These are phyloP conservation scores for Seriola aureovittata DNA, from an alignment of 2,113 vertebrate species.

Conservation along the genomic window DNA sequence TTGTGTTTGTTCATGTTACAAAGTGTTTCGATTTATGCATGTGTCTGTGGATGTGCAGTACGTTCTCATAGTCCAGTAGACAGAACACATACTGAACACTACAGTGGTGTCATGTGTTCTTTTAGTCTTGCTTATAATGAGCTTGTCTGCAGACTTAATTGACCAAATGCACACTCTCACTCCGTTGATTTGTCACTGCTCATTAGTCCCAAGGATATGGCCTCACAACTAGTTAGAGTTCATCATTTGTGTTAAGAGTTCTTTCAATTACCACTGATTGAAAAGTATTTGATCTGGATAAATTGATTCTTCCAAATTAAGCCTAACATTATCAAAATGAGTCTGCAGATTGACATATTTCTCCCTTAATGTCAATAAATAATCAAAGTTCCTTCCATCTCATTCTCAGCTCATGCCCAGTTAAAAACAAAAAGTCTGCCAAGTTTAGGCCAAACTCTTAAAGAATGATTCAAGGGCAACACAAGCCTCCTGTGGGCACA, in stretches of 20 bases:
- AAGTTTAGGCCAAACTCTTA: conserved; percentile 42
- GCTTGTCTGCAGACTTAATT: conserved; percentile 48
- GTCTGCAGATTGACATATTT: not conserved
- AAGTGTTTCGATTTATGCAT: not conserved
- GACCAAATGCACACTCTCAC: conserved; percentile 44
- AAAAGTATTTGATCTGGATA: conserved; percentile 34
- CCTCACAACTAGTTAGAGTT: conserved; percentile 15
- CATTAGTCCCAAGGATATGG: conserved; percentile 38
- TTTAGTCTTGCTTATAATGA: conserved; percentile 42
- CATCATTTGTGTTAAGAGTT: conserved; percentile 38
- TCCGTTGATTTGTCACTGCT: conserved; percentile 45
- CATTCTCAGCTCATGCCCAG: not conserved
- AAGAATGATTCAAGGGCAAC: conserved; percentile 68
- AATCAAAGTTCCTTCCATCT: conserved; percentile 9
- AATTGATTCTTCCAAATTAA: conserved; percentile 25
- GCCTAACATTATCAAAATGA: conserved; percentile 4
- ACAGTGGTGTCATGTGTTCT: conserved; percentile 2
- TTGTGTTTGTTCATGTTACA: too few relatives aligned
- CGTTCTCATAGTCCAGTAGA: not conserved
- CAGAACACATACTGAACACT: not conserved
- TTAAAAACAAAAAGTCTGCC: conserved; percentile 7
- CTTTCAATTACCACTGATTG: conserved; percentile 37
- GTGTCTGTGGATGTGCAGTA: not conserved
- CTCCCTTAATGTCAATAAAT: not conserved
- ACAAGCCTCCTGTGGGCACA: conserved; percentile 31